Base-by-base conservation (phyloP, 2,888 invertebrate genomes). In the Thera obeliscata region DNA sequence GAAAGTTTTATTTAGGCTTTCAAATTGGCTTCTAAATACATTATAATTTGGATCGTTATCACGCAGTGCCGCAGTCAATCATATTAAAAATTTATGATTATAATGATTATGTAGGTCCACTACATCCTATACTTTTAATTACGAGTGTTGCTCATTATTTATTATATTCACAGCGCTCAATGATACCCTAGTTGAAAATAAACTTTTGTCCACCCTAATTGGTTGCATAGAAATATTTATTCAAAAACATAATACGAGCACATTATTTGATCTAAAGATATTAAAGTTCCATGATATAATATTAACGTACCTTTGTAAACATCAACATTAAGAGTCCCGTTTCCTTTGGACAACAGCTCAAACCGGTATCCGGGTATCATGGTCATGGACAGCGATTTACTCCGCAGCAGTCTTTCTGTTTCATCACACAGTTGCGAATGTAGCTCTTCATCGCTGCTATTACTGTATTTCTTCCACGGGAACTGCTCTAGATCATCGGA, bases 291-390 rank as follows among this genome's bases (percentile, higher is more conserved):
- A 46, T 46, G 8, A 9, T 9, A 46, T 9, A 46, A 54, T 38
- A 38, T 41, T 41, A 7, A 83, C 83, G 86, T 85, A 92, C 94
- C 87, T 86, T 89, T 91, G 70, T 90, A 89, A 2, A 95, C 79
- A 71, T 94, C 93, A 57, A 95, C 82, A 74, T 79, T 87, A 8
- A 94, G 74, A 33, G 91, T 91, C 69, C 94, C 94, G 74, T 94
- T 93, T 65, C 85, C 89, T 75, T 88, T 94, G n/a, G 94, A 93
- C 50, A 91, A 83, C 57, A 95, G 82, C 75, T 94, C 89, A 49
- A 95, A 80, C 68, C 87, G 81, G 72, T 94, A 92, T 9, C 94
- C 94, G 0, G 94, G 93, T 68, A 94, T 79, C 70, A 94, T 83
- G 62, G 91, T 85, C 54, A 95, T 80, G 66, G 89, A 88, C 56